Evolutionary conservation across 2,113 vertebrate genomes (phyloP).

Genomic region (Seriola rivoliana): DNA sequence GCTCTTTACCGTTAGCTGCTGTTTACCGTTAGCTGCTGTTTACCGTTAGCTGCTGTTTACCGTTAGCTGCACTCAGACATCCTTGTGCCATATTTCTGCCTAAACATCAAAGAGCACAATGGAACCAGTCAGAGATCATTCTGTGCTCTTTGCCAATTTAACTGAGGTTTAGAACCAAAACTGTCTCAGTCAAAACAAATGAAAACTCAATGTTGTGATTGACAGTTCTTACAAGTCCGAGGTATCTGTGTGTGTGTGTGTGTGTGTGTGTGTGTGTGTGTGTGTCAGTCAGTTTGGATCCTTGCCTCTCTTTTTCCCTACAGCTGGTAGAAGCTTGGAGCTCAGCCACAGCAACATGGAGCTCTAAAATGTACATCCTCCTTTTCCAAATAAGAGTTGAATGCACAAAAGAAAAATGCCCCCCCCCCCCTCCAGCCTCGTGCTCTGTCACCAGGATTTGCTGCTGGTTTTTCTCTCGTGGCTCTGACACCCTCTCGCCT

Average conservation of each 20-base stretch:
- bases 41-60: too few species aligned
- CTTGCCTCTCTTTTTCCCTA: background rate
- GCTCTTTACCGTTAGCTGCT: background rate
- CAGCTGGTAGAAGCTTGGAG: slow-evolving; percentile 58
- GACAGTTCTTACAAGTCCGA: background rate
- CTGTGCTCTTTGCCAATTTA: background rate
- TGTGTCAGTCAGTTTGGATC: slow-evolving; percentile 32
- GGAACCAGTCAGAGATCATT: background rate
- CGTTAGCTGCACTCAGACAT: background rate
- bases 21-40: background rate
- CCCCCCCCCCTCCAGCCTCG: slow-evolving; percentile 29
- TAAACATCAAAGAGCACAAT: background rate
- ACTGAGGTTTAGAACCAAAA: background rate
- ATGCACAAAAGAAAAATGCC: slow-evolving; percentile 47
- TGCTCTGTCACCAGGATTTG: slow-evolving; percentile 50
- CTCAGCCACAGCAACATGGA: slow-evolving; percentile 57
- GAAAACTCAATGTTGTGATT: slow-evolving; percentile 1
- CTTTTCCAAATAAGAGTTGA: slow-evolving; percentile 68
- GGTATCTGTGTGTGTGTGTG: background rate
- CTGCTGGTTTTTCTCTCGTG: background rate
- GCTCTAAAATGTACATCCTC: slow-evolving; percentile 62
- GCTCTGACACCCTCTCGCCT: slow-evolving; percentile 30
- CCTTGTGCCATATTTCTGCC: too few species aligned
- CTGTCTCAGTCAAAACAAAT: background rate
- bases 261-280: slow-evolving; percentile 13